Conservation (phyloP, 2,797 vertebrate species). For the Esox lucius region DNA sequence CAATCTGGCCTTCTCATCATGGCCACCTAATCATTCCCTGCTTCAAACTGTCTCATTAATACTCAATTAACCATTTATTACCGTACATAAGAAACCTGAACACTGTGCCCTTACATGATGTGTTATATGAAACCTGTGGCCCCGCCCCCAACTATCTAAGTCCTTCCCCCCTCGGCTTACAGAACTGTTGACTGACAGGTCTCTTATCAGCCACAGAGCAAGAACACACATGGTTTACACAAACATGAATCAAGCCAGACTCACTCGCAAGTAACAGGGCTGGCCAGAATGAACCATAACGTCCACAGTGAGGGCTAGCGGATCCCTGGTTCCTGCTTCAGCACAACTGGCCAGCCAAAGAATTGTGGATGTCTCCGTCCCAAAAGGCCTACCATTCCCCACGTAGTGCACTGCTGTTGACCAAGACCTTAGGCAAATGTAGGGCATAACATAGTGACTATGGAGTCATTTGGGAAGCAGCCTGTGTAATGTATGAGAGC, state of each 20-base stretch:
- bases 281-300: not conserved
- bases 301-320: not conserved
- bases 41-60: no score
- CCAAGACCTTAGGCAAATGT: no score
- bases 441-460: no score
- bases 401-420: no score
- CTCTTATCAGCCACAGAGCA: slow-evolving; percentile 66
- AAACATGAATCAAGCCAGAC: slow-evolving; percentile 63
- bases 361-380: no score
- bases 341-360: no score
- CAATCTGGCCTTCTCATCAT: no score
- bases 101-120: not conserved
- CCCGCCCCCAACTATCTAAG: not conserved
- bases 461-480: not conserved
- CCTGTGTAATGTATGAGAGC: not conserved
- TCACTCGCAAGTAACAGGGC: slow-evolving; percentile 55
- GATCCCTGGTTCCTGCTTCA: no score
- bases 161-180: slow-evolving; percentile 16
- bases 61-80: not conserved
- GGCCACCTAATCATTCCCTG: no score
- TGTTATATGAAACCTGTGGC: not conserved
- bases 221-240: slow-evolving; percentile 64
- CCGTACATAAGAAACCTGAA: not conserved
- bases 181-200: slow-evolving; percentile 57
- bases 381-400: no score